phyloP scores from a whole-genome alignment of 2,113 vertebrate species.

The Campylorhamphus procurvoides region DNA sequence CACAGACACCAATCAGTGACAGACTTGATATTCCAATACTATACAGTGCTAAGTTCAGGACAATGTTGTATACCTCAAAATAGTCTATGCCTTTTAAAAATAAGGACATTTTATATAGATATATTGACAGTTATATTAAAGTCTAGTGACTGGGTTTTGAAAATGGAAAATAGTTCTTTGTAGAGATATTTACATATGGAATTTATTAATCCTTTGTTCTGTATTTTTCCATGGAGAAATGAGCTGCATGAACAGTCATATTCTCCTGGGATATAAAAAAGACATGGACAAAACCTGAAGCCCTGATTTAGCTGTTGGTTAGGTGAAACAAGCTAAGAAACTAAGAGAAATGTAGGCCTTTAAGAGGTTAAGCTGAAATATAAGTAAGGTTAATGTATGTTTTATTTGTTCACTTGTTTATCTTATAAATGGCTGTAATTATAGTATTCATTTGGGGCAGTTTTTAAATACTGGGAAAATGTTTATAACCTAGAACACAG shows the following conservation, averaged over 20 bases:
- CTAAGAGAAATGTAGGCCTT: background rate
- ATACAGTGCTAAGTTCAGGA: background rate
- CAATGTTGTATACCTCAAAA: background rate
- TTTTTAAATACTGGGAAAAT: background rate
- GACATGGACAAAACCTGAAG: background rate
- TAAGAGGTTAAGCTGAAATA: background rate
- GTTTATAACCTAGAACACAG: background rate
- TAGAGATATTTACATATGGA: background rate
- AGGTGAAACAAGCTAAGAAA: background rate
- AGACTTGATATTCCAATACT: background rate
- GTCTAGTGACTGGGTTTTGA: background rate
- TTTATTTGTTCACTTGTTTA: background rate
- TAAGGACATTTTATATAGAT: background rate
- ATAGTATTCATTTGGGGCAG: background rate
- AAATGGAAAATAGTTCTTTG: background rate
- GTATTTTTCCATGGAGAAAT: background rate
- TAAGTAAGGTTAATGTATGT: background rate
- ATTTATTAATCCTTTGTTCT: background rate
- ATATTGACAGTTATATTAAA: background rate
- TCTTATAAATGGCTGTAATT: background rate
- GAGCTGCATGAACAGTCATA: background rate
- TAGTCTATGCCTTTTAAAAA: background rate
- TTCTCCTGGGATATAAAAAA: background rate
- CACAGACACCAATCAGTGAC: background rate
- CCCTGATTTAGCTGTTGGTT: background rate